Evolutionary conservation across 1,140 invertebrate species (phyloP).

Genomic region (Proctacanthus coquilletti): DNA sequence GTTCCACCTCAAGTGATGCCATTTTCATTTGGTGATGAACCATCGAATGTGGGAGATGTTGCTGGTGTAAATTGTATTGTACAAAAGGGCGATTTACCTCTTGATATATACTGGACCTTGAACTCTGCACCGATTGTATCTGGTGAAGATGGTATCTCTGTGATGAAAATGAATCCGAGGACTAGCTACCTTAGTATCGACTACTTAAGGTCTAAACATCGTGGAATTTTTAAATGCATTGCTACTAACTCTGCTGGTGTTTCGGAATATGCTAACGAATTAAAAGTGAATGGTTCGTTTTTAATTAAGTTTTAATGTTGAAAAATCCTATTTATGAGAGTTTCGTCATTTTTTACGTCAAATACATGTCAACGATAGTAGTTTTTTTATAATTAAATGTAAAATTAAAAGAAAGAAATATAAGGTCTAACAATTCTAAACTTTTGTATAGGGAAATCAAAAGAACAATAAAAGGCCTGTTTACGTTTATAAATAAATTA

Average conservation of each 20-base stretch:
- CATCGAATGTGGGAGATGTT: constrained; percentile 38
- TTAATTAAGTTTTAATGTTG: not conserved
- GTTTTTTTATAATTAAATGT: not conserved
- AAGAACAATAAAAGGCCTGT: too few species aligned
- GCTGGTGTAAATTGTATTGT: constrained; percentile 31
- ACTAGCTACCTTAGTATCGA: constrained; percentile 38
- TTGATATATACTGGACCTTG: constrained; percentile 35
- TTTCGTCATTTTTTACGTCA: too few species aligned
- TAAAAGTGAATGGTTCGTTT: constrained; percentile 37
- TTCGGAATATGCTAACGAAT: constrained; percentile 33
- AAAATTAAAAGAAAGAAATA: not conserved
- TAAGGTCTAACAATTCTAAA: not conserved
- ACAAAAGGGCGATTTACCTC: constrained; percentile 34
- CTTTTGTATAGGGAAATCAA: constrained; percentile 20
- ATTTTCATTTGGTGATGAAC: constrained; percentile 30
- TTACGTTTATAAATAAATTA: too few species aligned
- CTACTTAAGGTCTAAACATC: constrained; percentile 39
- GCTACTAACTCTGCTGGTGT: constrained; percentile 41
- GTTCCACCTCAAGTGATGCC: constrained; percentile 26
- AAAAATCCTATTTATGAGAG: too few species aligned
- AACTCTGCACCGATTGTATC: constrained; percentile 35
- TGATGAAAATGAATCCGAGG: constrained; percentile 30
- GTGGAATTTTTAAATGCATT: constrained; percentile 48
- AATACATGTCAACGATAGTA: not conserved
- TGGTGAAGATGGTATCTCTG: constrained; percentile 16